phyloP scores from a whole-genome alignment of 2,888 invertebrate species.

The Acanthosepion pharaonis region DNA sequence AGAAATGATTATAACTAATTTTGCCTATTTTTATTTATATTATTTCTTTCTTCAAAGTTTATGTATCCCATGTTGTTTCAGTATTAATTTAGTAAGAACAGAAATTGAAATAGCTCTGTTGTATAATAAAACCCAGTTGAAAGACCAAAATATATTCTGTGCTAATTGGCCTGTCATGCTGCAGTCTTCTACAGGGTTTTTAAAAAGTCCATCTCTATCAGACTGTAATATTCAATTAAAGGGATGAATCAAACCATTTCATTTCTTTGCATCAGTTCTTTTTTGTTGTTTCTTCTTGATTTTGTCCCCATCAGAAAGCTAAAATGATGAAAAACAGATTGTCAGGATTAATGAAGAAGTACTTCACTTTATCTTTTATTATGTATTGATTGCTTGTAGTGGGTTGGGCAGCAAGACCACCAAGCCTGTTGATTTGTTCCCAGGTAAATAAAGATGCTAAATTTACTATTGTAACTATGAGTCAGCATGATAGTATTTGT shows the following conservation, averaged over 20 bases:
- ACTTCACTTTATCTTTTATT: not conserved
- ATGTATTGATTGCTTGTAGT: not conserved
- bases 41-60: too few relatives aligned
- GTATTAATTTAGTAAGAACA: too few relatives aligned
- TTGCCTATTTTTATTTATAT: too few relatives aligned
- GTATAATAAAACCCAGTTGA: too few relatives aligned
- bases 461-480: not conserved
- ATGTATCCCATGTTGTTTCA: too few relatives aligned
- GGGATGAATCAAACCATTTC: not conserved
- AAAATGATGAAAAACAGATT: not conserved
- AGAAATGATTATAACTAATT: too few relatives aligned
- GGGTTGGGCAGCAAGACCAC: not conserved
- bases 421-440: not conserved
- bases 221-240: not conserved
- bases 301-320: not conserved
- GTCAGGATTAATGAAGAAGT: not conserved
- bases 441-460: not conserved
- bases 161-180: not conserved
- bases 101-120: too few relatives aligned
- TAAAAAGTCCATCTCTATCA: not conserved
- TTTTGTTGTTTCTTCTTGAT: too few relatives aligned
- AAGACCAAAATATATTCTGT: too few relatives aligned
- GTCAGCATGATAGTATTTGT: not conserved
- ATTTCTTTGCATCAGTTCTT: not conserved
- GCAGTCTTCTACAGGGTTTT: not conserved